phyloP scores from a whole-genome alignment of 2,113 vertebrate genomes.

The Anhinga anhinga region DNA sequence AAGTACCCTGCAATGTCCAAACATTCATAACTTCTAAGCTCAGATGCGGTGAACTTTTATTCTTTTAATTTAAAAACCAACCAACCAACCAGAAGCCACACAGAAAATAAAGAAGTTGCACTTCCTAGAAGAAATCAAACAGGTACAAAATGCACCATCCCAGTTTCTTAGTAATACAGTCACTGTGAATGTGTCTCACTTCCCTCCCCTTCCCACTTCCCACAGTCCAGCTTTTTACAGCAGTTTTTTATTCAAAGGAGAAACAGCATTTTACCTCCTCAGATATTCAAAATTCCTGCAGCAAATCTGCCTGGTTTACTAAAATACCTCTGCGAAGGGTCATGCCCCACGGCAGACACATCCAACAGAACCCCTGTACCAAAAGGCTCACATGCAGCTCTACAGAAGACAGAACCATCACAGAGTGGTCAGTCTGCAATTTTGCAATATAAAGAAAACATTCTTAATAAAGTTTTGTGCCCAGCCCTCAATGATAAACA shows the following conservation, averaged over 20 bases:
- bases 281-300: neutral
- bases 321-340: neutral
- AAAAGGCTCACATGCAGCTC: neutral
- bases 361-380: neutral
- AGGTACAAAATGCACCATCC: neutral
- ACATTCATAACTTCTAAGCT: neutral
- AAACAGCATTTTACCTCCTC: neutral
- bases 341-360: neutral
- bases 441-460: neutral
- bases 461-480: neutral
- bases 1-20: neutral
- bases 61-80: neutral
- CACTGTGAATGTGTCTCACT: neutral
- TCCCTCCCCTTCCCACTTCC: neutral
- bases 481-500: neutral
- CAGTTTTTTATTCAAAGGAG: neutral
- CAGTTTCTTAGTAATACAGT: neutral
- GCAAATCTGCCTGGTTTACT: neutral
- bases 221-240: neutral
- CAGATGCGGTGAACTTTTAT: neutral
- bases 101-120: neutral
- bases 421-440: neutral
- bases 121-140: neutral
- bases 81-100: neutral
- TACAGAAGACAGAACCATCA: neutral